Conservation (phyloP, 1,140 invertebrate genomes). For the Drosophila virilis region DNA sequence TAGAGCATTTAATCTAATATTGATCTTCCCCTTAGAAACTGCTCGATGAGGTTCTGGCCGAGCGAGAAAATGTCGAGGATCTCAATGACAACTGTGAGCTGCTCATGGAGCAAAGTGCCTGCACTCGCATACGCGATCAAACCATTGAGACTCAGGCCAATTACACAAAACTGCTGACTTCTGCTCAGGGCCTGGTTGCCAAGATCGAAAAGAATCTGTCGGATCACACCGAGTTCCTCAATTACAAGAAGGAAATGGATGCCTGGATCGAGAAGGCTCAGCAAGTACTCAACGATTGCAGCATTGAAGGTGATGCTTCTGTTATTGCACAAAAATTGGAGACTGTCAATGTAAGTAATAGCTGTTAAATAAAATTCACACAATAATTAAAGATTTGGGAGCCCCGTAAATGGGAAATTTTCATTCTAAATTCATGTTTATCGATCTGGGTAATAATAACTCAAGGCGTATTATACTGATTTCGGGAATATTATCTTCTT, state of each 20-base stretch:
- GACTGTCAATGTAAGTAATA: conserved; percentile 87
- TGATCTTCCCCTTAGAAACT: conserved; percentile 85
- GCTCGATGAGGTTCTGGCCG: conserved; percentile 90
- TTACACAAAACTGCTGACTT: conserved; percentile 91
- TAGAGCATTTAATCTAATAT: conserved; percentile 23
- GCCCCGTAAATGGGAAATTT: too few species aligned
- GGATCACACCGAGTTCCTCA: conserved; percentile 95
- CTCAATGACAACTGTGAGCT: conserved; percentile 94
- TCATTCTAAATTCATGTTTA: too few species aligned
- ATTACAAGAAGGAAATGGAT: conserved; percentile 92
- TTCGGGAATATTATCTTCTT: too few species aligned
- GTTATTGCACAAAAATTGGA: conserved; percentile 93
- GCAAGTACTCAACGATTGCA: conserved; percentile 91
- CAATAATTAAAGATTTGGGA: too few species aligned
- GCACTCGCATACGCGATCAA: conserved; percentile 92
- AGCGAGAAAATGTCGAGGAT: conserved; percentile 92
- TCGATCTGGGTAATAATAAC: too few species aligned
- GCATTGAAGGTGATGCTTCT: conserved; percentile 91
- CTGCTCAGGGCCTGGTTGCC: conserved; percentile 91
- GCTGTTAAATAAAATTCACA: too few species aligned
- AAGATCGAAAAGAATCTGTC: conserved; percentile 94
- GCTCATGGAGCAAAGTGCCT: conserved; percentile 93
- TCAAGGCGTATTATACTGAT: too few species aligned
- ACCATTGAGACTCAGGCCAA: conserved; percentile 92
- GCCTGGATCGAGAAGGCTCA: conserved; percentile 92